A percentile compares a stretch with the other conserved stretches of the same genome.
Evolutionary conservation across 2,888 invertebrate species (phyloP).

Genomic region (Ptychoptera albimana): DNA sequence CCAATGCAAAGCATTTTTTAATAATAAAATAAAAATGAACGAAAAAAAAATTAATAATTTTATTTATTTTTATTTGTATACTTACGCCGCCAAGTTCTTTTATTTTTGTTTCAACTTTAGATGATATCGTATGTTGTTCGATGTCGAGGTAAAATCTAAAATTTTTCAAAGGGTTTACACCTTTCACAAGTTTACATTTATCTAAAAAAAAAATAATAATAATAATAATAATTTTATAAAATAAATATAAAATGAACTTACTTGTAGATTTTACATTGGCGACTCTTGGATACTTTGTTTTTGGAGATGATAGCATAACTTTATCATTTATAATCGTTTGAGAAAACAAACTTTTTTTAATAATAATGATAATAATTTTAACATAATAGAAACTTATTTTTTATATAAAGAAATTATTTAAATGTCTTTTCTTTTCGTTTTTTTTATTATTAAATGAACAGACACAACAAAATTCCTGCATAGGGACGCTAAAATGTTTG

Average conservation of each 20-base stretch:
- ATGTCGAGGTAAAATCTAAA: constrained; percentile 63
- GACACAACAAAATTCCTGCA: too few relatives aligned
- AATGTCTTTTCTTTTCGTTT: too few relatives aligned
- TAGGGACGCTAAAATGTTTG: too few relatives aligned
- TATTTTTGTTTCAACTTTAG: constrained; percentile 50
- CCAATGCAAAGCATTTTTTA: background rate
- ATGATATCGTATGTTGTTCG: constrained; percentile 47
- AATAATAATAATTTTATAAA: background rate
- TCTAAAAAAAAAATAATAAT: constrained; percentile 9
- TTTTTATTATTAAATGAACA: too few relatives aligned
- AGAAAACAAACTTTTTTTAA: too few relatives aligned
- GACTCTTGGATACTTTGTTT: constrained; percentile 18
- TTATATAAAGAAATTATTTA: too few relatives aligned
- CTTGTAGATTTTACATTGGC: constrained; percentile 14
- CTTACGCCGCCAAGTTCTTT: constrained; percentile 59
- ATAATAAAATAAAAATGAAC: background rate
- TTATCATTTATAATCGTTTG: constrained; percentile 1
- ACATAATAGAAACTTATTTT: too few relatives aligned
- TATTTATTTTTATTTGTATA: background rate
- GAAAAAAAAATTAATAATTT: background rate
- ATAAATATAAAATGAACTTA: constrained; percentile 1
- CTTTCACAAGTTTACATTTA: constrained; percentile 26
- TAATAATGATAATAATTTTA: too few relatives aligned
- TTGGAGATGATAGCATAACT: constrained; percentile 6
- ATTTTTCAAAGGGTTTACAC: constrained; percentile 41